phyloP scores from a whole-genome alignment of 2,888 invertebrate genomes.

The Folsomia candida region DNA sequence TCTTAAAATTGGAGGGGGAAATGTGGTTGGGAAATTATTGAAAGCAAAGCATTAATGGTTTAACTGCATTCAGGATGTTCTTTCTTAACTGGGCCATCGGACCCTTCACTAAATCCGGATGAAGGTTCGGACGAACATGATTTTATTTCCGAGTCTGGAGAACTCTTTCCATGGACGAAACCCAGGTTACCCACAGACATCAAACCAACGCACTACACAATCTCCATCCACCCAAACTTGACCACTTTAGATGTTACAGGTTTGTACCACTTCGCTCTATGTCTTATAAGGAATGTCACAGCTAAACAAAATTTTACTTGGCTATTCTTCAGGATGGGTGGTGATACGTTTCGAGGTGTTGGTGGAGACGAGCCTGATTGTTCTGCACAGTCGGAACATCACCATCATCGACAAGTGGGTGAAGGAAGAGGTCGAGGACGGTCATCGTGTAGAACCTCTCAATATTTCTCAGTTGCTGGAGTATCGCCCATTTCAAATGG shows the following conservation, averaged over 20 bases:
- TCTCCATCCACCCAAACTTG: slow-evolving; percentile 89
- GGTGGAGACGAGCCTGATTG: slow-evolving; percentile 76
- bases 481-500: slow-evolving; percentile 79
- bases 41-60: too few relatives aligned
- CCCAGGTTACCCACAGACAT: slow-evolving; percentile 74
- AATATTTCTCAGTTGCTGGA: slow-evolving; percentile 71
- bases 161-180: slow-evolving; percentile 71
- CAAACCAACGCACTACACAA: slow-evolving; percentile 77
- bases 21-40: too few relatives aligned
- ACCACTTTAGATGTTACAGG: slow-evolving; percentile 86
- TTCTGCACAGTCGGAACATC: slow-evolving; percentile 80
- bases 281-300: too few relatives aligned
- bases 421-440: slow-evolving; percentile 65
- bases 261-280: too few relatives aligned
- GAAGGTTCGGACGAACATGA: slow-evolving; percentile 43
- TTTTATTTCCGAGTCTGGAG: slow-evolving; percentile 70
- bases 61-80: slow-evolving; percentile 47
- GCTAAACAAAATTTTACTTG: slow-evolving; percentile 46
- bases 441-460: slow-evolving; percentile 53
- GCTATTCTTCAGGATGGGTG: slow-evolving; percentile 67
- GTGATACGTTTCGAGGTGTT: slow-evolving; percentile 81
- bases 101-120: slow-evolving; percentile 25
- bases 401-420: slow-evolving; percentile 77
- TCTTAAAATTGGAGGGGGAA: too few relatives aligned
- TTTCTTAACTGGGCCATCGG: slow-evolving; percentile 35